Conservation (phyloP, 2,888 invertebrate species). For the Pseudococcus viburni region DNA sequence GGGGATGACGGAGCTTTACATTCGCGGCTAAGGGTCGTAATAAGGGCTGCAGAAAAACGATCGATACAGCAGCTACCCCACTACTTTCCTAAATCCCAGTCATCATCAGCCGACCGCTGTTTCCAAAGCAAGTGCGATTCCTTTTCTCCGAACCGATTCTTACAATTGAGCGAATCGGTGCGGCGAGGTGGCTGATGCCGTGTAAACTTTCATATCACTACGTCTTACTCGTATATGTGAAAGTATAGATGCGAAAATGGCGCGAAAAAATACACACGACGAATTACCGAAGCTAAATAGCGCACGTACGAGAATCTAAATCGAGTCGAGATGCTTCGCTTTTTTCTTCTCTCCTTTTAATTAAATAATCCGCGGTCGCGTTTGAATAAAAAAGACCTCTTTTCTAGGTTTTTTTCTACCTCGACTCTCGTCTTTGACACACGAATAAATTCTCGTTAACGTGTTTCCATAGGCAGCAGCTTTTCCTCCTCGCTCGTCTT, state of each 20-base stretch:
- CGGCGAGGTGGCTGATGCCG: not conserved
- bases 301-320: not conserved
- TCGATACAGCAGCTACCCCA: conserved; percentile 63
- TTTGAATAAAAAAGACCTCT: not conserved
- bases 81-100: conserved; percentile 53
- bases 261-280: not conserved
- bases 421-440: not conserved
- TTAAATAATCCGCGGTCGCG: conserved; percentile 5
- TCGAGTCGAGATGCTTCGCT: not conserved
- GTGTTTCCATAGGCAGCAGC: conserved; percentile 9
- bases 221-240: not conserved
- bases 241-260: not conserved
- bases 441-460: conserved; percentile 37
- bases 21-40: conserved; percentile 63
- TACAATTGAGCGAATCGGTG: conserved; percentile 43
- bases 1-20: conserved; percentile 62
- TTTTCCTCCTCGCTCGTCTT: not conserved
- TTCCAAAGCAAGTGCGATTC: conserved; percentile 60
- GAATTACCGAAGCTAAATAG: not conserved
- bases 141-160: conserved; percentile 61
- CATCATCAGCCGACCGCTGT: conserved; percentile 61
- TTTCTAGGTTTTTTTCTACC: not conserved
- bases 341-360: not conserved
- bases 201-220: not conserved
- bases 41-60: conserved; percentile 65